phyloP scores from a whole-genome alignment of 2,888 invertebrate genomes.

The Hypercompe scribonia region DNA sequence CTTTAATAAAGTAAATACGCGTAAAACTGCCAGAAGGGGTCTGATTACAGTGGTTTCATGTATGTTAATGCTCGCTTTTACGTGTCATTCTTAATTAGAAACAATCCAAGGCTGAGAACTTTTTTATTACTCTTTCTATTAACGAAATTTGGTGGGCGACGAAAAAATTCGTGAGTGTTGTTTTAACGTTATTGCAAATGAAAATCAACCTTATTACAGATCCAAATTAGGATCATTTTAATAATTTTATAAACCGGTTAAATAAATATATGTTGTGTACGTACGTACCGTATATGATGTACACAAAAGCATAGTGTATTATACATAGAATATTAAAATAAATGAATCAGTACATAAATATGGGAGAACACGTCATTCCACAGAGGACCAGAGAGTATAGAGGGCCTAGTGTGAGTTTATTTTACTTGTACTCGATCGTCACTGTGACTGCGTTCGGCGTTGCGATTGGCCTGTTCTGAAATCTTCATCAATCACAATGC shows the following conservation, averaged over 20 bases:
- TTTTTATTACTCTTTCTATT: no score
- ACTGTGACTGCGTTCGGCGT: no score
- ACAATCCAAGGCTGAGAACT: neutral
- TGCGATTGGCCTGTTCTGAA: no score
- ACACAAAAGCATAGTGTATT: constrained; percentile 1
- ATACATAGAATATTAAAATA: neutral
- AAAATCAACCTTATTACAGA: neutral
- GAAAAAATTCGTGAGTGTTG: neutral
- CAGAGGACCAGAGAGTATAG: constrained; percentile 44
- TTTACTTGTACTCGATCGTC: no score
- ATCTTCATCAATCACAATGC: no score
- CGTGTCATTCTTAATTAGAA: neutral
- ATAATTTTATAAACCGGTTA: neutral
- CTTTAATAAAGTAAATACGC: no score
- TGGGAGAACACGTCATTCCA: constrained; percentile 46
- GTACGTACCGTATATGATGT: neutral
- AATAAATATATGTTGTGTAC: constrained; percentile 1
- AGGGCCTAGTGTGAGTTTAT: no score
- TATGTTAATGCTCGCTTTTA: no score
- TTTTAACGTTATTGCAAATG: neutral
- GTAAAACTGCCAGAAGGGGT: no score
- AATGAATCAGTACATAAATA: constrained; percentile 11
- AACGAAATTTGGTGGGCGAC: neutral
- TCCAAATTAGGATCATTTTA: neutral
- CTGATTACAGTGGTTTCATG: neutral